Conservation (phyloP, 1,140 invertebrate genomes). For the Bombyx mandarina region DNA sequence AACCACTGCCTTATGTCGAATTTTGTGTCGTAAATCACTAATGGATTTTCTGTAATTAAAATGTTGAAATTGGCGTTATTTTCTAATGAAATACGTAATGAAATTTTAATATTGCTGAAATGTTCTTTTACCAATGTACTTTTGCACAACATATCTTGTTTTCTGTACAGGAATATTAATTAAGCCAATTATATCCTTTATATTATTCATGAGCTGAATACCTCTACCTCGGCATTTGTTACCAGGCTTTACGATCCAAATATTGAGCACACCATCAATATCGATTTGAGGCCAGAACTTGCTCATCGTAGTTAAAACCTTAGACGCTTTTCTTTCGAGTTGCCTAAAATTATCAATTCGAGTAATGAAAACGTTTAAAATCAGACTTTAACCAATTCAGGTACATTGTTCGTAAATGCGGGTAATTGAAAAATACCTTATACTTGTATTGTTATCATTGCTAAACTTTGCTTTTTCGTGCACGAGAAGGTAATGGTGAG, state of each 20-base stretch:
- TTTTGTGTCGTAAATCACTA: constrained; percentile 92
- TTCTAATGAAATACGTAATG: too few relatives aligned
- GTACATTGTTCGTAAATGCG: not conserved
- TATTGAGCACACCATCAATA: constrained; percentile 87
- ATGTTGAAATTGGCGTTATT: constrained; percentile 2
- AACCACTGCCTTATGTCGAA: constrained; percentile 97
- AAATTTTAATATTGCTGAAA: too few relatives aligned
- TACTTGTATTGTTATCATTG: constrained; percentile 46
- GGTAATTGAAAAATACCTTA: constrained; percentile 35
- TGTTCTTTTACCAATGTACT: constrained; percentile 86
- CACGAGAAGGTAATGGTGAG: constrained; percentile 80
- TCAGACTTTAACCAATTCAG: constrained; percentile 4
- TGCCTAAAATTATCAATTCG: constrained; percentile 35
- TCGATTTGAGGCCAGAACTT: constrained; percentile 85
- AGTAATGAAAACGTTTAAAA: constrained; percentile 10
- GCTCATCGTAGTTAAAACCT: constrained; percentile 59
- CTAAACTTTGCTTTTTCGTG: constrained; percentile 74
- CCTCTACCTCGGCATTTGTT: constrained; percentile 93
- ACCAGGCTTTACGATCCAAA: constrained; percentile 97
- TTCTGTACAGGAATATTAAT: constrained; percentile 76
- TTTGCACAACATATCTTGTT: constrained; percentile 92
- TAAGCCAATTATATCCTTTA: constrained; percentile 87
- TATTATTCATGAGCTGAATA: constrained; percentile 87
- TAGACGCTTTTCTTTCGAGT: constrained; percentile 53
- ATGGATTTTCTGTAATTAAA: constrained; percentile 79